A percentile compares a stretch with the other conserved stretches of the same genome.
Conservation (phyloP, 2,888 invertebrate genomes). For the Pherbina coryleti region DNA sequence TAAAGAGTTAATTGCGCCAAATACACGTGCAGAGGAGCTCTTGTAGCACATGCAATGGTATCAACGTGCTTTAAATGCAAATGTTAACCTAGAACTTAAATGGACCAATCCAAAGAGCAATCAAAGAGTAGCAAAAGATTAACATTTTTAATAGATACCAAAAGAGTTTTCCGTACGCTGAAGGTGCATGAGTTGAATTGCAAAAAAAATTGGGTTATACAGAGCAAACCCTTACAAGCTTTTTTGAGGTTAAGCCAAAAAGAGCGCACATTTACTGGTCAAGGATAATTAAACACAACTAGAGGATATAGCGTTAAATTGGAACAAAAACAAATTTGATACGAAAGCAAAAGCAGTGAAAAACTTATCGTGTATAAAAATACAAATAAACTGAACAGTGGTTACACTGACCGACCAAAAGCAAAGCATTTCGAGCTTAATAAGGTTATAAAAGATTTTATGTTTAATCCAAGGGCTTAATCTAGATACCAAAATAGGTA, state of each 20-base stretch:
- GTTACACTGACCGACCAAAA: background rate
- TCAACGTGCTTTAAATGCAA: background rate
- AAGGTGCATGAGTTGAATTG: constrained; percentile 7
- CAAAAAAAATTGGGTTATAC: background rate
- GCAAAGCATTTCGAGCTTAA: background rate
- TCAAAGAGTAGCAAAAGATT: background rate
- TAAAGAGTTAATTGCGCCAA: constrained; percentile 9
- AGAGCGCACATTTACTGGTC: background rate
- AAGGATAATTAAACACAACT: background rate
- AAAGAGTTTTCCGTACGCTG: background rate
- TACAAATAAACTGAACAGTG: background rate
- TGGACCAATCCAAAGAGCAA: background rate
- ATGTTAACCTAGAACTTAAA: constrained; percentile 22
- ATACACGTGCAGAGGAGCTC: background rate
- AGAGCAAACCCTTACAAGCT: background rate
- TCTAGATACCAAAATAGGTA: background rate
- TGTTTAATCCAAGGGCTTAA: constrained; percentile 10
- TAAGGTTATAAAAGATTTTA: constrained; percentile 11
- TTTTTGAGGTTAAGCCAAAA: background rate
- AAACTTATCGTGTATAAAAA: background rate
- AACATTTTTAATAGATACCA: background rate
- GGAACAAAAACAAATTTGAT: too few species aligned
- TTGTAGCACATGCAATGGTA: too few species aligned
- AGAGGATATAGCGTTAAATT: too few species aligned
- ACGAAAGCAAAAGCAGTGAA: background rate